These are phyloP conservation scores for Archivesica marissinica DNA, from an alignment of 1,140 invertebrate species.

Conservation along the genomic window DNA sequence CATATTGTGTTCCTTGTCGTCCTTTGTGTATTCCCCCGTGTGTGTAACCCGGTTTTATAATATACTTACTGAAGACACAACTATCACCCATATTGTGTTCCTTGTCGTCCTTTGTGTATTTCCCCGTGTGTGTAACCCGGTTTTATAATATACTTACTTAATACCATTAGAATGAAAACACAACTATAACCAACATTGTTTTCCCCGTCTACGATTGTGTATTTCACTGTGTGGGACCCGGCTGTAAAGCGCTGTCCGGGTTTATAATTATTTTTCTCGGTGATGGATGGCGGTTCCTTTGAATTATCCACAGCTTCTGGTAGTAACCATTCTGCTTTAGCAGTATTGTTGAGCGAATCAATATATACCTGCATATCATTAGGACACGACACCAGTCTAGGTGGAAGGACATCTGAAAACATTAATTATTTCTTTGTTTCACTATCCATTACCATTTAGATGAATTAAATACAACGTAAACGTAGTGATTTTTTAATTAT, in stretches of 20 bases:
- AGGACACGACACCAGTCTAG: constrained; percentile 1
- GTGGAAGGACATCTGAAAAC: constrained; percentile 15
- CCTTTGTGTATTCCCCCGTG: no score
- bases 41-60: no score
- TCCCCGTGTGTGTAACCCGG: no score
- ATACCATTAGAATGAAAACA: constrained; percentile 5
- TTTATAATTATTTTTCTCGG: constrained; percentile 15
- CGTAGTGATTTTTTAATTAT: no score
- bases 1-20: no score
- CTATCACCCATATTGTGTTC: no score
- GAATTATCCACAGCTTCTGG: constrained; percentile 44
- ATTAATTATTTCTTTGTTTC: background rate
- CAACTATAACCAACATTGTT: constrained; percentile 21
- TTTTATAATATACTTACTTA: constrained; percentile 48
- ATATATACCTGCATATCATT: constrained; percentile 31
- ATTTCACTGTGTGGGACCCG: constrained; percentile 23
- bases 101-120: no score
- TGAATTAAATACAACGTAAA: no score
- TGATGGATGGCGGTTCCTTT: background rate
- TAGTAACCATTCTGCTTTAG: background rate
- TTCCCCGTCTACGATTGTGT: constrained; percentile 14
- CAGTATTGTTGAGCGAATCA: constrained; percentile 44
- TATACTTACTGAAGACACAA: no score
- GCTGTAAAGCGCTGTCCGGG: constrained; percentile 34
- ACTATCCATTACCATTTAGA: background rate